Evolutionary conservation across 2,888 invertebrate species (phyloP), one percentile per base, ranked within the genome.

Genomic region (Operophtera brumata): DNA sequence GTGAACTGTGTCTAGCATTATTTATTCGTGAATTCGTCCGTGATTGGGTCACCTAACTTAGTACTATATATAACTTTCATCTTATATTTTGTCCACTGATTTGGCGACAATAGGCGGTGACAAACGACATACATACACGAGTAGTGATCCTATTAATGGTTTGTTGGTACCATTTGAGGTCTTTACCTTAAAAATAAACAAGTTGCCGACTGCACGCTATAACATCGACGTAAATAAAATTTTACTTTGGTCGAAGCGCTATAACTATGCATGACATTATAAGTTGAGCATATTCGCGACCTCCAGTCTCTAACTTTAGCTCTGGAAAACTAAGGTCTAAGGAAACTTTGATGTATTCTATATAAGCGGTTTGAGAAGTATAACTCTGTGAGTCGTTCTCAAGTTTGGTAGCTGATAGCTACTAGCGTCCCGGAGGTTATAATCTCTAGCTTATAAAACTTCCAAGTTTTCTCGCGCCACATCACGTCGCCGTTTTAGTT

Each of bases 341-440:
- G 2, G 0, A 30, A 0, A 30, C 2, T 20, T 3, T 20, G 4
- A 3, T 20, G 4, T 20, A 20, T 3, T 30, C 12, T 26, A 26
- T 37, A 25, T 36, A 20, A 20, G 12, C 37, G 25, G 44, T 45
- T 51, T 40, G 9, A 36, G 28, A 25, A 46, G 36, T 20, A 4
- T 30, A 54, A 46, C 49, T 46, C 11, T 30, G 41, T 42, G 49
- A 54, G 54, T 45, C 45, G 40, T 42, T 37, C 42, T 20, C 20
- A 42, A 55, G 34, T 47, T 36, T 41, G 41, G 12, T 43, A 43
- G 8, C 36, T 43, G n/a, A n/a, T n/a, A n/a, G n/a, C 42, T 50
- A 35, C 30, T 13, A 37, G 13, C 26, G 45, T 32, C 9, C 11
- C 20, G 20, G 51, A 50, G 45, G 45, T 9, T 32, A 32, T 32